Base-by-base conservation (phyloP, 2,797 vertebrate species). In the Podarcis siculus region DNA sequence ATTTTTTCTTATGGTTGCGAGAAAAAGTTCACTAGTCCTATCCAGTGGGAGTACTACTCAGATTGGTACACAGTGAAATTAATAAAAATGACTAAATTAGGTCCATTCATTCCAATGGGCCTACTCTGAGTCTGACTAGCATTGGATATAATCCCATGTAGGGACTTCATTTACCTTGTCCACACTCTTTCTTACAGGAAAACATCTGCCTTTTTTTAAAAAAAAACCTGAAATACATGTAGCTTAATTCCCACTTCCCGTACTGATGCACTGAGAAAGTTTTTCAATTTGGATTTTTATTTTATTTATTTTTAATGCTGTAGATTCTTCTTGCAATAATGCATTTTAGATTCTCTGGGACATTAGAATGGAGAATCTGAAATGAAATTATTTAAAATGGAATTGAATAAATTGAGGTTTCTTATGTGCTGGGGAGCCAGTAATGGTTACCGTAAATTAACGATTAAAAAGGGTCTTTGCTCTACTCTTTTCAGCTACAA, bases 381-480 rank as follows among this genome's bases (percentile, higher is more conserved):
- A 78, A 86, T 82, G 61, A 82, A 82, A 82, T 67, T 61, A 77
- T 45, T 45, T 45, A 45, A 45, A 45, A 45, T 45, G 45, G 9
- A 45, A 45, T 45, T 45, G 45, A 85, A 66, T 25, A 78, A 32
- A 86, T 67, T 19, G 73, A 79, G 66, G 58, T 69, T 71, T 37
- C n/a, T 35, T 79, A 49, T 86, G 64, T 79, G 4, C 32, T 37
- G 21, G 42, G 64, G 42, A 55, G 35, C 2, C 37, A 32, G 25
- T 61, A 72, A 80, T 80, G 32, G 73, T 81, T 80, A 39, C 39
- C 5, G 39, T 5, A 72, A 21, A 73, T 80, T 81, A 81, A 80
- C 80, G 85, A 85, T 85, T 85, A 61, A 79, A 35, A 4, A 66
- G 35, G 75, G 42, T 61, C 66, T 72, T 45, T 86, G 45, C 23